Base-by-base conservation (phyloP, 1,140 invertebrate genomes). In the Spodoptera frugiperda region DNA sequence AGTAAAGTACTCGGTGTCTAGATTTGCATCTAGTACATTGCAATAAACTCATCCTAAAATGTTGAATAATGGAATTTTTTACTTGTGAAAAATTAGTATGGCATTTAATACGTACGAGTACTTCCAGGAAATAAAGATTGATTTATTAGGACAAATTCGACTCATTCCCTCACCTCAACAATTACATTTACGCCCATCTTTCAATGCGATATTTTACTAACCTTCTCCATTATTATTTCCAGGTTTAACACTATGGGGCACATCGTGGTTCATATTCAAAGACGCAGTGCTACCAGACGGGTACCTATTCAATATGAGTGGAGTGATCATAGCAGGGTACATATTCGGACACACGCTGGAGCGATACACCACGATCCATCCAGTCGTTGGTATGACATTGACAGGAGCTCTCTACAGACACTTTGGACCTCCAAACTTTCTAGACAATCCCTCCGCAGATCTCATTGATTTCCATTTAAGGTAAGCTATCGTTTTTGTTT, bases 341-440 rank as follows among this genome's bases (percentile, higher is more conserved):
- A 95, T 98, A 68, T 97, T 96, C 17, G 98, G 98, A 44, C 97
- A 97, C 94, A 88, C 97, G 1, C 87, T 97, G 71, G 96, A 96
- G 21, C 82, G 91, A 78, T 94, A 97, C 54, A 95, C 97, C 19
- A 96, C 96, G 10, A 90, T 99, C 73, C 98, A 98, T 21, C 95
- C 98, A 2, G 93, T 99, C 0, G 96, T 98, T 74, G 98, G 97
- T 2, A 98, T 98, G 97, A 95, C 98, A 12, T 82, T 98, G 71
- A 96, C 96, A 11, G 98, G 98, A 54, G 96, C 98, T 21, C 81
- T 97, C 14, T 95, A 97, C 80, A 96, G 96, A 89, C 98, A 97
- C 88, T 91, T 97, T 15, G 96, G 95, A 15, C 93, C 96, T 78
- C 94, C 96, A 14, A 93, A 95, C 84, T 95, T 97, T 78, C 95